These are phyloP conservation scores for Trachops cirrhosus DNA, from an alignment of 2,797 vertebrate genomes.

Conservation along the genomic window DNA sequence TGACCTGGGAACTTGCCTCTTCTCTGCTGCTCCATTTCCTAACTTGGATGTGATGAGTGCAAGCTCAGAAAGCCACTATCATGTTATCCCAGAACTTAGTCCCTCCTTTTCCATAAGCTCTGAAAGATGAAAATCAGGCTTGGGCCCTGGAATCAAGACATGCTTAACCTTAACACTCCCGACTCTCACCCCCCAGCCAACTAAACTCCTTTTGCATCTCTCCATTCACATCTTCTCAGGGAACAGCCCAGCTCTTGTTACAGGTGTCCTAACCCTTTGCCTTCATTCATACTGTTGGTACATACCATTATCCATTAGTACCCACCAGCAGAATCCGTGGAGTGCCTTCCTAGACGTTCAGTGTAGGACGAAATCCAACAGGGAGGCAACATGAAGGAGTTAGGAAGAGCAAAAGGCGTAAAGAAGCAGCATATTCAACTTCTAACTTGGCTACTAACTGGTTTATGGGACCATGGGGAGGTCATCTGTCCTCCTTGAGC, in stretches of 20 bases:
- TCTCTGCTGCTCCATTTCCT: background rate
- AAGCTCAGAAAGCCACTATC: background rate
- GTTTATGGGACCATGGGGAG: background rate
- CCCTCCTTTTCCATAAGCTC: background rate
- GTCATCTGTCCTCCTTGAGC: background rate
- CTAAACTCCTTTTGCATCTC: background rate
- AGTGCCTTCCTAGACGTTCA: background rate
- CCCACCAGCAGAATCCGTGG: background rate
- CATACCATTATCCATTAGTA: background rate
- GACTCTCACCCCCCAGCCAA: background rate
- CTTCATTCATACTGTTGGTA: background rate
- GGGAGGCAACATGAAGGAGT: rapidly evolving
- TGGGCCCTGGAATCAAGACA: background rate
- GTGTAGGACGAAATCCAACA: background rate
- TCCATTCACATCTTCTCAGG: background rate
- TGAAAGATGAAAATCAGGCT: background rate
- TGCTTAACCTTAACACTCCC: background rate
- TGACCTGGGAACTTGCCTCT: background rate
- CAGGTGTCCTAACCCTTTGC: background rate
- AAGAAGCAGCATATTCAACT: background rate
- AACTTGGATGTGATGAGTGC: background rate
- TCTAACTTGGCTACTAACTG: background rate
- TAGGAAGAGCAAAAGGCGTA: background rate
- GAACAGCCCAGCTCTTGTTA: background rate
- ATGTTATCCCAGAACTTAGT: background rate